These are phyloP conservation scores for Caiman crocodilus DNA, from an alignment of 2,797 vertebrate genomes.

Conservation along the genomic window DNA sequence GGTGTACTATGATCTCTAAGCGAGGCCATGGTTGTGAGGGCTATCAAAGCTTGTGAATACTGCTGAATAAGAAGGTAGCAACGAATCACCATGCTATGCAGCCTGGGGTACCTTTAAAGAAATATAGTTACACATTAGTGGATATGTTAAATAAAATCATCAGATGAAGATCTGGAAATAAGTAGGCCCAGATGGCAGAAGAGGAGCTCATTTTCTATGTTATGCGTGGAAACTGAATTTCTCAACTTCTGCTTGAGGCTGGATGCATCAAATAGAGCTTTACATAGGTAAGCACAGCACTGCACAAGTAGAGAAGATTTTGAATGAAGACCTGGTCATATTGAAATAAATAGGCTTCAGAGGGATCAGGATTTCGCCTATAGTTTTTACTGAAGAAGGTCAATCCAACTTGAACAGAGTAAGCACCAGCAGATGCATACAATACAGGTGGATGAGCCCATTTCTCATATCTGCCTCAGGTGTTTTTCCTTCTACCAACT, in stretches of 20 bases:
- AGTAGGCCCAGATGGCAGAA: rapidly evolving
- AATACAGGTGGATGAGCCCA: neutral
- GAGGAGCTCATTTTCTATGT: rapidly evolving
- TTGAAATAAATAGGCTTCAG: neutral
- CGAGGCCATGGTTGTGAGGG: conserved; percentile 91
- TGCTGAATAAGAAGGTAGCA: conserved; percentile 99
- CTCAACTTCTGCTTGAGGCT: neutral
- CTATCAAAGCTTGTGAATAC: conserved; percentile 98
- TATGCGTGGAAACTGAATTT: neutral
- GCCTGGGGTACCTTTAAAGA: conserved; percentile 89
- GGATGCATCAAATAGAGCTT: neutral
- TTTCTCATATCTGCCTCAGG: neutral
- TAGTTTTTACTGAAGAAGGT: neutral
- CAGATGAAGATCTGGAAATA: neutral
- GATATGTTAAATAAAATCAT: neutral
- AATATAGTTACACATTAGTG: conserved; percentile 41
- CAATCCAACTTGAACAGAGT: neutral
- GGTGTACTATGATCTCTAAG: conserved; percentile 96
- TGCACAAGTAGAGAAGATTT: neutral
- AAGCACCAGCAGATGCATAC: rapidly evolving
- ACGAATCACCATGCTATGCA: conserved; percentile 98
- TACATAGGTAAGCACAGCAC: neutral
- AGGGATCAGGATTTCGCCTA: neutral
- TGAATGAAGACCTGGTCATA: neutral
- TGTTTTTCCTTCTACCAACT: neutral